Evolutionary conservation across 2,113 vertebrate genomes (phyloP), one percentile per base, ranked within the genome.

Genomic region (Periophthalmodon schlosseri): DNA sequence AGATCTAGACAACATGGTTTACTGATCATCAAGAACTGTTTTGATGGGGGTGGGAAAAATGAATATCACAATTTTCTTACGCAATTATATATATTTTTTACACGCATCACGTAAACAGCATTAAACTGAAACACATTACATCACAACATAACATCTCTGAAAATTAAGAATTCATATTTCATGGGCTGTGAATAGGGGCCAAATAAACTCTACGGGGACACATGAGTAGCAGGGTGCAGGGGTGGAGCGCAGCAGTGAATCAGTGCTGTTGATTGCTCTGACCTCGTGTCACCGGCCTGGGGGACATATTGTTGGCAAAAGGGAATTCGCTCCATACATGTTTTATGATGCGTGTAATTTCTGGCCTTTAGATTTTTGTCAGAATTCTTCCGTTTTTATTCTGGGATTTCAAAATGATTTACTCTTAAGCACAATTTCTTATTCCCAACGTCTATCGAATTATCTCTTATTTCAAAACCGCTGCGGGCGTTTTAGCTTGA

Each of bases 261-360:
- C 28, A 63, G n/a, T 28, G 16, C 28, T 8, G 6, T 5, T 64
- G 60, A 64, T 64, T 64, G 33, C 28, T 64, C 60, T 64, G 60
- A 64, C 60, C 60, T 5, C 16, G 60, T 64, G 60, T 64, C 60
- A 64, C 16, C 28, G 36, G 33, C 13, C 58, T 5, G 58, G 23
- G 58, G 58, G 58, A 61, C 23, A 61, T 15, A 28, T 28, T 60
- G 58, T 60, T 60, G 23, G 58, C 23, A 60, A 60, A 60, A 5
- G 58, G 58, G 58, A 60, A 60, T 63, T 63, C 60, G 16, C 3
- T 33, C 60, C 28, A 34, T 34, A 63, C 24, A 63, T 63, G 33
- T 63, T 63, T 63, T 63, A 63, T 63, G 58, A 12, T 7, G 23
- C 58, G 58, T 61, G 58, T 61, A 61, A 61, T 61, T 14, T 33